Evolutionary conservation across 2,797 vertebrate genomes (phyloP).

Genomic region (Champsocephalus esox): DNA sequence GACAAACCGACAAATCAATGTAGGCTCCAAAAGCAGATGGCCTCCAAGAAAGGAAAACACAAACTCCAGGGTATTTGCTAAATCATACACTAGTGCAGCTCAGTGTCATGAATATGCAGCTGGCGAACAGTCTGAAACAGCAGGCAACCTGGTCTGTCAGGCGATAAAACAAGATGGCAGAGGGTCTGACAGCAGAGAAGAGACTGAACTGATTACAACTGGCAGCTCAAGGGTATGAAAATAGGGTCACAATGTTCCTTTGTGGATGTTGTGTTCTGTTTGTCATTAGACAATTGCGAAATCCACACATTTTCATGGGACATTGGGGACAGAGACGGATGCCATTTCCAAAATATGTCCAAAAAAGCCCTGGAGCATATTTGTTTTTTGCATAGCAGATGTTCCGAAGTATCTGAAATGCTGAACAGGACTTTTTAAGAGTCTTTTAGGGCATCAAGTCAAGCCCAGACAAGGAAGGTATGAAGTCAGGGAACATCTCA

Average conservation of each 20-base stretch:
- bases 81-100: constrained; percentile 25
- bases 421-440: constrained; percentile 27
- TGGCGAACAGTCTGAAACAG: constrained; percentile 35
- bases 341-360: constrained; percentile 6
- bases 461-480: constrained; percentile 64
- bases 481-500: constrained; percentile 38
- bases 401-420: constrained; percentile 19
- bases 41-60: not conserved
- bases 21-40: constrained; percentile 27
- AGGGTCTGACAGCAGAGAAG: constrained; percentile 30
- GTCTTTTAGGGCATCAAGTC: constrained; percentile 33
- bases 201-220: constrained; percentile 8
- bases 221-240: not conserved
- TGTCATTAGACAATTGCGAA: constrained; percentile 6
- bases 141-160: constrained; percentile 11
- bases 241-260: constrained; percentile 15
- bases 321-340: not conserved
- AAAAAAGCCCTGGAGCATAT: not conserved
- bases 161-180: not conserved
- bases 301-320: constrained; percentile 13
- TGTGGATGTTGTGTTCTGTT: not conserved
- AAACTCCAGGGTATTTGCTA: constrained; percentile 6
- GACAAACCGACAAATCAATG: constrained; percentile 1
- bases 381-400: constrained; percentile 31
- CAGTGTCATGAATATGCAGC: constrained; percentile 36